phyloP scores from a whole-genome alignment of 2,888 invertebrate species.

The Tenthredo notha region DNA sequence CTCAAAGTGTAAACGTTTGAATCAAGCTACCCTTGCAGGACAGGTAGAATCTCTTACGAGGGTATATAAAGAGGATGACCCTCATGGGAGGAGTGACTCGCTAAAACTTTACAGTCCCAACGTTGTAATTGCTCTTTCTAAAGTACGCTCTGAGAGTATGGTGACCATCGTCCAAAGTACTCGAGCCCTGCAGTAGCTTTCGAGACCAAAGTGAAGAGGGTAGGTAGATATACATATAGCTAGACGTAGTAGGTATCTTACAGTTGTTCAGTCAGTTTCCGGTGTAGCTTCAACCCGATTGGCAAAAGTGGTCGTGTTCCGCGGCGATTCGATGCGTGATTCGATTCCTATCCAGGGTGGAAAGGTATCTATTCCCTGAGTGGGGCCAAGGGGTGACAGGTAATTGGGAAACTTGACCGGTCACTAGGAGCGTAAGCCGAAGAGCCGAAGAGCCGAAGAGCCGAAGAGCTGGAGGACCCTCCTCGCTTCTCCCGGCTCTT shows the following conservation, averaged over 20 bases:
- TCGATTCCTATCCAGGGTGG: conserved; percentile 45
- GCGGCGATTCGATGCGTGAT: conserved; percentile 51
- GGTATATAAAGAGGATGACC: conserved; percentile 1
- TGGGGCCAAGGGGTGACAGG: conserved; percentile 56
- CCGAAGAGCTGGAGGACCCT: conserved; percentile 3
- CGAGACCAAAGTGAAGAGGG: neutral
- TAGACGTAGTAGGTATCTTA: neutral
- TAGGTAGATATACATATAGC: too few species aligned
- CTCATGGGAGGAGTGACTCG: conserved; percentile 27
- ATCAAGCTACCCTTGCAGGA: neutral
- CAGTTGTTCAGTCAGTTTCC: conserved; percentile 31
- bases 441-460: conserved; percentile 6
- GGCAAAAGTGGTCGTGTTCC: conserved; percentile 37
- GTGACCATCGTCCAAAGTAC: conserved; percentile 9
- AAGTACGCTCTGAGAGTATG: conserved; percentile 16
- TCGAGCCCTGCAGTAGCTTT: neutral
- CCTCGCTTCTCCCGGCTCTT: neutral
- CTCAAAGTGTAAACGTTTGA: conserved; percentile 15
- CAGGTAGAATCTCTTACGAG: conserved; percentile 27
- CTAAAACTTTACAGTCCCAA: conserved; percentile 41
- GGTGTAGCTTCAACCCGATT: conserved; percentile 30
- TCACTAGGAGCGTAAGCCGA: conserved; percentile 18
- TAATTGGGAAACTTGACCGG: conserved; percentile 59
- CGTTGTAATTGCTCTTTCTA: conserved; percentile 46
- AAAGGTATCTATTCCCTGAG: conserved; percentile 51